phyloP scores from a whole-genome alignment of 2,113 vertebrate genomes.

The Pardalotus punctatus region DNA sequence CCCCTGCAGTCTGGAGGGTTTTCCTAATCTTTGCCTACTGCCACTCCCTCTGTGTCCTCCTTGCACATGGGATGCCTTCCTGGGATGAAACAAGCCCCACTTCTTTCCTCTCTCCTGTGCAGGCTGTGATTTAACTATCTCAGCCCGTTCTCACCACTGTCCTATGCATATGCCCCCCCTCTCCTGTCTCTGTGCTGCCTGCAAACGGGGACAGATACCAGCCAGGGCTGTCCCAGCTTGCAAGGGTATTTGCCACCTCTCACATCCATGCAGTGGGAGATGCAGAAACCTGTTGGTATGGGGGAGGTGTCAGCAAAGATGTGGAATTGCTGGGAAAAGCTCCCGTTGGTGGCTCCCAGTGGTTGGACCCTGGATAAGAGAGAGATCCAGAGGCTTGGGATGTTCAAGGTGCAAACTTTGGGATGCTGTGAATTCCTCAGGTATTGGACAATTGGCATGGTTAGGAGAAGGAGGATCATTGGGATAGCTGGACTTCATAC shows the following conservation, averaged over 20 bases:
- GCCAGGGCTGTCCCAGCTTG: accelerated
- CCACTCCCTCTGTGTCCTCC: background rate
- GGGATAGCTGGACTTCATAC: background rate
- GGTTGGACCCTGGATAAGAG: background rate
- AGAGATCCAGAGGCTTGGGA: background rate
- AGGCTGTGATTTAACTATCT: background rate
- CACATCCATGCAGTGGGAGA: background rate
- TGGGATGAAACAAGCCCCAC: background rate
- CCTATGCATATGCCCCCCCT: accelerated
- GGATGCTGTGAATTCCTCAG: background rate
- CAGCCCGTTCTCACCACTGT: background rate
- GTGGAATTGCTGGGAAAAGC: background rate
- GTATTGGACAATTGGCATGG: background rate
- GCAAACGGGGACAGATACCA: background rate
- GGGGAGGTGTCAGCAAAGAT: background rate
- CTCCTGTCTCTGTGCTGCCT: background rate
- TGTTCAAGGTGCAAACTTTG: background rate
- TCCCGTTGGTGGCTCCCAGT: background rate
- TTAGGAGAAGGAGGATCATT: background rate
- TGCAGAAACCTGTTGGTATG: background rate
- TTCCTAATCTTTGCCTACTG: background rate
- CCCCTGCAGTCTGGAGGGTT: background rate
- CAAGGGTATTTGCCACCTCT: accelerated
- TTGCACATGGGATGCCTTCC: background rate
- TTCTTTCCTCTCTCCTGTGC: background rate